Evolutionary conservation across 2,113 vertebrate genomes (phyloP), one percentile per base, ranked within the genome.

Genomic region (Mungos mungo): DNA sequence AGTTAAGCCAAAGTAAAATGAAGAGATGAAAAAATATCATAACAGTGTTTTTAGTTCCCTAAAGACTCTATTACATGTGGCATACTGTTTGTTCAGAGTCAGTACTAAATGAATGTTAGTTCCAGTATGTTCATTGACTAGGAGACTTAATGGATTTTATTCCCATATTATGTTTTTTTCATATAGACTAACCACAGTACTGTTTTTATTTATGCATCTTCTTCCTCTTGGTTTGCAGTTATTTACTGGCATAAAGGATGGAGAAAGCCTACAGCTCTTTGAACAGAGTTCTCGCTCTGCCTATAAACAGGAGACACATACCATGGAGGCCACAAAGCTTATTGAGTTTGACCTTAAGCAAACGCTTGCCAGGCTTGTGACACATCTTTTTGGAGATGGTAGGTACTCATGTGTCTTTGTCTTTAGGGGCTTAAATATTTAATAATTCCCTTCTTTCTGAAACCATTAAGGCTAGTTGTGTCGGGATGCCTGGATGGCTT

Each of bases 351-450:
- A 99, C 98, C 99, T 99, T 86, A 99, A 99, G 88, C 98, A 97
- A 57, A 99, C 99, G 1, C 99, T 99, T 54, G 99, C 98, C 0
- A 98, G 98, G 57, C 99, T 99, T 33, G 72, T 99, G 98, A 95
- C 95, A 19, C 98, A 99, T 96, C 99, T 99, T 94, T 99, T 99
- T 68, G 99, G 99, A 91, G 98, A 98, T 23, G 99, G 99, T 99
- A 98, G 60, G 98, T 98, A 82, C 57, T 57, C 12, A 82, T 3
- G 65, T 86, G 41, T 19, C 79, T 91, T 77, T 77, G 27, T 92
- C 45, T 63, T 84, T 54, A 60, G 29, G 45, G 79, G 2, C 5
- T 93, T 82, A 63, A 31, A 23, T 92, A 33, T 63, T 76, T 38
- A 35, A 1, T 13, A 88, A 7, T 60, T 84, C 79, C 3, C 18